Evolutionary conservation across 2,797 vertebrate species (phyloP).

Genomic region (Catharus ustulatus): DNA sequence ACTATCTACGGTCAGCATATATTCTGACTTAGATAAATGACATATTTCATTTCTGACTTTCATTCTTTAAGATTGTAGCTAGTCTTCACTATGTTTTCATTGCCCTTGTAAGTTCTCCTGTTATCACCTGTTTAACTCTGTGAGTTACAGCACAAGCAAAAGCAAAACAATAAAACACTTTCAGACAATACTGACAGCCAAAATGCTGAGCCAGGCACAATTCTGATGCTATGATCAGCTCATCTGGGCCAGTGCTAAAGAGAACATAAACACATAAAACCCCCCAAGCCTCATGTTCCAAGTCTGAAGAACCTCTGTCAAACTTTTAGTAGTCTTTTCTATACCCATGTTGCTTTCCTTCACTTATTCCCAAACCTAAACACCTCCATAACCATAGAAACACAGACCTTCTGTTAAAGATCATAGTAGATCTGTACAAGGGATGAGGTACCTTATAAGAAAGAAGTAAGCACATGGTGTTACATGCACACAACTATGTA

Average conservation of each 20-base stretch:
- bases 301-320: not conserved
- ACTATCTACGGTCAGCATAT: not conserved
- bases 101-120: not conserved
- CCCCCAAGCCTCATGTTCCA: not conserved
- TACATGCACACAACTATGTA: accelerated
- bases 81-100: not conserved
- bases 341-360: not conserved
- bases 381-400: not conserved
- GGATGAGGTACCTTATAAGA: not conserved
- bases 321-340: not conserved
- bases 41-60: not conserved
- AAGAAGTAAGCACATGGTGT: not conserved
- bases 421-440: not conserved
- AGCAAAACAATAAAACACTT: not conserved
- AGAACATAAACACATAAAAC: not conserved
- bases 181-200: not conserved
- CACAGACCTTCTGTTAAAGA: not conserved
- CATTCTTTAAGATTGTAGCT: not conserved
- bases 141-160: not conserved
- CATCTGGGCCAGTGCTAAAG: not conserved
- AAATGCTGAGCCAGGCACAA: not conserved
- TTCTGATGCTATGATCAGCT: not conserved
- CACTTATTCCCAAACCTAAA: not conserved
- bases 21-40: not conserved
- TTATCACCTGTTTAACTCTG: not conserved